These are phyloP conservation scores for Melinaea marsaeus DNA, from an alignment of 2,888 invertebrate genomes.

Conservation along the genomic window DNA sequence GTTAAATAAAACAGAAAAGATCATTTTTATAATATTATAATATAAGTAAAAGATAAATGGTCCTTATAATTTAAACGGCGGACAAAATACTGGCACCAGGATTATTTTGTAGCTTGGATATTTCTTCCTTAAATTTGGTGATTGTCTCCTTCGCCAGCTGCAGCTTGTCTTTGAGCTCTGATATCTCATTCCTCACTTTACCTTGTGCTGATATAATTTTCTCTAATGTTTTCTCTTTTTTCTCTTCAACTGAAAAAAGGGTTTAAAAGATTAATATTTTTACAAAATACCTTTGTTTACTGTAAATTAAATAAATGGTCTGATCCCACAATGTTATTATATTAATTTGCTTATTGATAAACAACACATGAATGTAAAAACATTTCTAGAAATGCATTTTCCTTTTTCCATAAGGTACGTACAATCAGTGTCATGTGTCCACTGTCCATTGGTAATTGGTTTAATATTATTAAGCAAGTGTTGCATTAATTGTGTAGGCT, in stretches of 20 bases:
- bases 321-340: too few relatives aligned
- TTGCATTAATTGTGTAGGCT: constrained; percentile 93
- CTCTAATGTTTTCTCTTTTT: constrained; percentile 87
- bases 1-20: background rate
- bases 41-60: background rate
- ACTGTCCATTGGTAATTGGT: constrained; percentile 83
- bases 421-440: constrained; percentile 95
- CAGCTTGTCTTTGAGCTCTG: constrained; percentile 89
- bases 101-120: constrained; percentile 68
- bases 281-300: background rate
- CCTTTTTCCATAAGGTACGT: constrained; percentile 50
- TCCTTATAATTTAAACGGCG: constrained; percentile 23
- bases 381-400: background rate
- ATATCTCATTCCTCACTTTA: constrained; percentile 89
- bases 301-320: background rate
- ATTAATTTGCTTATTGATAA: too few relatives aligned
- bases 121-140: constrained; percentile 87
- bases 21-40: background rate
- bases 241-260: constrained; percentile 88
- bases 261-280: background rate
- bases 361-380: too few relatives aligned
- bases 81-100: constrained; percentile 35
- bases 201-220: constrained; percentile 87
- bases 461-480: constrained; percentile 88
- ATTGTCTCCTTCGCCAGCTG: constrained; percentile 92